phyloP scores from a whole-genome alignment of 2,888 invertebrate species.

The Bellardia bayeri region DNA sequence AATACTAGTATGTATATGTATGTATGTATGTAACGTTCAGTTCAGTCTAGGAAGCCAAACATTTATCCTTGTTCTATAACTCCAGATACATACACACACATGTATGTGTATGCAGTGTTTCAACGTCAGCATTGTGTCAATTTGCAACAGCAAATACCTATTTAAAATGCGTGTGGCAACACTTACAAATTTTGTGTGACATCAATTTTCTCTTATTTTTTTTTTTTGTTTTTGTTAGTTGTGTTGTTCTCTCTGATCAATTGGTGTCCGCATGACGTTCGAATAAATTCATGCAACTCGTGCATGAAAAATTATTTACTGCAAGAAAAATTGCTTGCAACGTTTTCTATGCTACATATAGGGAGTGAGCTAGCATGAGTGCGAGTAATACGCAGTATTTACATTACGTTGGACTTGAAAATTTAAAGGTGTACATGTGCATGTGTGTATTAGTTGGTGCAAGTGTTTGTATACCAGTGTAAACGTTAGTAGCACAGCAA shows the following conservation, averaged over 20 bases:
- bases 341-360: conserved; percentile 50
- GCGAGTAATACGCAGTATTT: conserved; percentile 21
- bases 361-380: background rate
- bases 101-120: background rate
- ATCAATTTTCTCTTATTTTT: conserved; percentile 58
- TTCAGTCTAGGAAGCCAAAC: conserved; percentile 41
- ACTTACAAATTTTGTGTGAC: conserved; percentile 72
- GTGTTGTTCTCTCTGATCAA: conserved; percentile 60
- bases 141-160: conserved; percentile 65
- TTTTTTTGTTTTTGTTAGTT: conserved; percentile 43
- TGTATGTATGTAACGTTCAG: background rate
- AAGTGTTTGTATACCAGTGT: conserved; percentile 42
- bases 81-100: background rate
- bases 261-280: conserved; percentile 70
- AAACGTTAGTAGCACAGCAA: conserved; percentile 59
- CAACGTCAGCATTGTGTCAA: conserved; percentile 30
- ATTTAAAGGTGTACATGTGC: background rate
- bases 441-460: background rate
- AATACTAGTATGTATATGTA: background rate
- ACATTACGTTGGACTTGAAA: conserved; percentile 31
- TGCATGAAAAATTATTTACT: conserved; percentile 76
- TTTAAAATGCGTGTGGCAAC: conserved; percentile 73
- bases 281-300: conserved; percentile 69
- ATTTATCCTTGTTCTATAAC: conserved; percentile 28
- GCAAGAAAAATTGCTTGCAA: conserved; percentile 75